Evolutionary conservation across 2,888 invertebrate genomes (phyloP), one percentile per base, ranked within the genome.

Genomic region (Phengaris arion): DNA sequence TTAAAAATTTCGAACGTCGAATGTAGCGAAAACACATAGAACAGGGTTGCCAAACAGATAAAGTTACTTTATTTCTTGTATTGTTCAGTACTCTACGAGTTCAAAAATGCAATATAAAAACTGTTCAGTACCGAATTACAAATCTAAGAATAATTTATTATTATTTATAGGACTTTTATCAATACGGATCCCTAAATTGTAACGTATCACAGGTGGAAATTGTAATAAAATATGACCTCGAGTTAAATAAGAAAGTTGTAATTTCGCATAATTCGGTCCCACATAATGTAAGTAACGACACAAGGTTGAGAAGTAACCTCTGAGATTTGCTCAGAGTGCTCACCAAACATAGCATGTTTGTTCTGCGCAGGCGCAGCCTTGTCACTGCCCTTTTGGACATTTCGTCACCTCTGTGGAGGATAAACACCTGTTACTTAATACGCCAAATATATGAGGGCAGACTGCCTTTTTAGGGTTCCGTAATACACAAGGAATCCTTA

Each of bases 331-430:
- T 72, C 35, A 52, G 12, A 52, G 13, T 54, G 72, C 35, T 72
- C 35, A 72, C 52, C 72, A 72, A 72, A 72, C 72, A 72, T 12
- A 51, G 54, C 8, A 35, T 72, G 72, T 72, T 72, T 72, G 54
- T 54, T 35, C 72, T 52, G 72, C 72, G 52, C 52, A 15, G 4
- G 72, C 72, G 35, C 70, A 52, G 72, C 72, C 72, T 52, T 52
- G 72, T 54, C 52, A 72, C 72, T 72, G 72, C 72, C 72, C 72
- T 72, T 72, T 54, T 72, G 54, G 54, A 72, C 72, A 12, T 72
- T 54, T 72, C 72, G 15, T 54, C 9, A 72, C 52, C 70, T 70
- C 51, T 48, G 48, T 51, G 15, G 64, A 64, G 35, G 64, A 64
- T 64, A 64, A 35, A 64, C 35, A 64, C 64, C 64, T 45, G 64